Conservation (phyloP, 2,888 invertebrate species). For the Brachyopa scutellaris region DNA sequence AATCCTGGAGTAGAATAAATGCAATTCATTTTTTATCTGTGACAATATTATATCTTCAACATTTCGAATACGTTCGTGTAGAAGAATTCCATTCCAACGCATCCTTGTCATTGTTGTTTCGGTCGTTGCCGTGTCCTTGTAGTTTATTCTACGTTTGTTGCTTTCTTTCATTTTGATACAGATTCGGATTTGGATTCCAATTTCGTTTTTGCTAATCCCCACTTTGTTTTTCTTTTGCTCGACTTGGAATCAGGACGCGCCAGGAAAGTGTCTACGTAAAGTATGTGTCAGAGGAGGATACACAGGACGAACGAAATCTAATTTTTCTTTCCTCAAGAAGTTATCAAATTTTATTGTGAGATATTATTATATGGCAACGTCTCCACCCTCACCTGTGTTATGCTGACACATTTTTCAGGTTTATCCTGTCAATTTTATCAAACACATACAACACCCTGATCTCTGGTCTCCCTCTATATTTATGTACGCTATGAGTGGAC, state of each 20-base stretch:
- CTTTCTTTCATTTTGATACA: constrained; percentile 7
- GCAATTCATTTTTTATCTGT: constrained; percentile 59
- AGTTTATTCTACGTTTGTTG: background rate
- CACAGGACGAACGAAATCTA: constrained; percentile 27
- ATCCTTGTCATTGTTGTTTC: constrained; percentile 13
- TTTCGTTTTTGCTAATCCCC: constrained; percentile 50
- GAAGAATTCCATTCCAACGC: constrained; percentile 16
- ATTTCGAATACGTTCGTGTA: background rate
- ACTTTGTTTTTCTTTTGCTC: constrained; percentile 32
- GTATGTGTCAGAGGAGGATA: background rate
- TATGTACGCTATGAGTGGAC: constrained; percentile 15
- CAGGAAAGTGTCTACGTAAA: background rate
- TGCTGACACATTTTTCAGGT: constrained; percentile 60
- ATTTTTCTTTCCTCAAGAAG: constrained; percentile 64
- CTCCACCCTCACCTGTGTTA: constrained; percentile 58
- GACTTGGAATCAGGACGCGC: background rate
- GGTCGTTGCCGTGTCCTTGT: constrained; percentile 9
- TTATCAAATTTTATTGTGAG: constrained; percentile 70
- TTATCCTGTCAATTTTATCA: constrained; percentile 48
- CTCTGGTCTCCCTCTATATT: background rate
- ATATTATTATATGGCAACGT: constrained; percentile 64
- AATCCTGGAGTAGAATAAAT: constrained; percentile 12
- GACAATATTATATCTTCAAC: constrained; percentile 46
- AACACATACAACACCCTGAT: constrained; percentile 2
- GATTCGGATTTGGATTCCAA: constrained; percentile 51